Percentiles rank a stretch among this genome's conserved stretches.
These are phyloP conservation scores for Argyra leucocephala DNA, from an alignment of 2,888 invertebrate genomes.

Conservation along the genomic window DNA sequence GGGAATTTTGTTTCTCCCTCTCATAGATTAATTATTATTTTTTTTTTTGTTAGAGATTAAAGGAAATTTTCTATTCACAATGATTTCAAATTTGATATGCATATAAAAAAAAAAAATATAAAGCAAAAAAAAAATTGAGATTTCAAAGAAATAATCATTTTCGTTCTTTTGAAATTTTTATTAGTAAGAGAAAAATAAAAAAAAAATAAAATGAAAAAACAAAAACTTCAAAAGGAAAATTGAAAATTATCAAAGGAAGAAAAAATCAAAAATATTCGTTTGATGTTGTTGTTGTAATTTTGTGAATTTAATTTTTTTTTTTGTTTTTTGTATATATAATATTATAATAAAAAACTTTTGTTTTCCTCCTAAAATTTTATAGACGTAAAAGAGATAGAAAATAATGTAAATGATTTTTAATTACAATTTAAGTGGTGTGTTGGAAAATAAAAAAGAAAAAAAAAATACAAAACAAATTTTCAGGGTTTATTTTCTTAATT, in stretches of 20 bases:
- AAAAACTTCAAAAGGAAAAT: conserved; percentile 6
- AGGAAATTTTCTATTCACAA: background rate
- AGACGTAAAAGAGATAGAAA: background rate
- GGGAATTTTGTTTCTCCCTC: background rate
- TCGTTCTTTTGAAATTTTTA: background rate
- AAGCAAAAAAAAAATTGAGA: too few species aligned
- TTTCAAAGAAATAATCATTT: background rate
- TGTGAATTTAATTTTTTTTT: background rate
- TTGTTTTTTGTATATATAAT: background rate
- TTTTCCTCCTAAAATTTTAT: background rate
- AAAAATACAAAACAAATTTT: background rate
- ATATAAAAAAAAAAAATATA: background rate
- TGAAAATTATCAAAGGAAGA: conserved; percentile 6
- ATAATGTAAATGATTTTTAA: background rate
- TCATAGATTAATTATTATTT: background rate
- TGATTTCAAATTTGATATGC: background rate
- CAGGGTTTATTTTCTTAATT: conserved; percentile 2
- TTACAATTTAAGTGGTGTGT: background rate
- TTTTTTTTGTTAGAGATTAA: background rate
- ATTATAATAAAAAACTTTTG: background rate
- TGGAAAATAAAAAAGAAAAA: background rate
- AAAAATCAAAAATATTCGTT: background rate
- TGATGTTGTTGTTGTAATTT: background rate
- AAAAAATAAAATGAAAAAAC: background rate
- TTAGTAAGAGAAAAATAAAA: background rate